These are phyloP conservation scores for Hypanus sabinus DNA, from an alignment of 2,113 vertebrate genomes.

Conservation along the genomic window DNA sequence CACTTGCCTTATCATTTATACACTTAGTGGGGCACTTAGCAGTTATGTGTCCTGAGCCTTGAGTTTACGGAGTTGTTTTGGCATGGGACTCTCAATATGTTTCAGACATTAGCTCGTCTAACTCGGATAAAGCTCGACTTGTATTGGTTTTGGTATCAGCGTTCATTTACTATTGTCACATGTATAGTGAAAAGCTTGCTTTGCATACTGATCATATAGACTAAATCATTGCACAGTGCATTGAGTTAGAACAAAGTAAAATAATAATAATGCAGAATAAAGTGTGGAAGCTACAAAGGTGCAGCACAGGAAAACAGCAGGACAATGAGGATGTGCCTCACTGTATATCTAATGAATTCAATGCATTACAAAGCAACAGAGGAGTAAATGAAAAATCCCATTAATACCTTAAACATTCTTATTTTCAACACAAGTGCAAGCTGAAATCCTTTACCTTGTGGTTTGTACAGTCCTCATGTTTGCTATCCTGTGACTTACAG, in stretches of 20 bases:
- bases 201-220: too few species aligned
- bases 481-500: not conserved
- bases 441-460: not conserved
- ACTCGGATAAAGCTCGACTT: not conserved
- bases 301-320: too few species aligned
- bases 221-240: too few species aligned
- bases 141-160: too few species aligned
- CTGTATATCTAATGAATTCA: not conserved
- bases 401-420: not conserved
- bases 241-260: too few species aligned
- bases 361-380: not conserved
- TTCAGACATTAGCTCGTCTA: not conserved
- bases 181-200: too few species aligned
- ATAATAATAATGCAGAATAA: too few species aligned
- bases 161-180: too few species aligned
- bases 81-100: not conserved
- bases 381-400: not conserved
- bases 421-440: not conserved
- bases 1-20: not conserved
- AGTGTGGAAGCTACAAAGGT: too few species aligned
- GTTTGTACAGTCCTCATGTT: not conserved
- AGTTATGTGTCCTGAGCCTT: not conserved
- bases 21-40: constrained; percentile 18
- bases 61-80: not conserved
- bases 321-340: too few species aligned